phyloP scores from a whole-genome alignment of 2,888 invertebrate genomes.

The Lacanobia oleracea region DNA sequence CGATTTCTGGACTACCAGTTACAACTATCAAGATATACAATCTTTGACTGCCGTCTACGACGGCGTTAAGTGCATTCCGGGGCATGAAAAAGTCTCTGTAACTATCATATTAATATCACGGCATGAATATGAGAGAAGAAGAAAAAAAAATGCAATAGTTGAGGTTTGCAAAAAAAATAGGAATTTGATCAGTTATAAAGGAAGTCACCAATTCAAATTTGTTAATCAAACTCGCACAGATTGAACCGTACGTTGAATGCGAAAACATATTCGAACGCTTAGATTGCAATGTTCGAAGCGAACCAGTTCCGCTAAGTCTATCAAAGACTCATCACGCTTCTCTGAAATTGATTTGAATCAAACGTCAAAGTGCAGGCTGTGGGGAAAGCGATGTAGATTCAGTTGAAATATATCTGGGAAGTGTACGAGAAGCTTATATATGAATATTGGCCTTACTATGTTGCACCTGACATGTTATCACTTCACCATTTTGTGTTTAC shows the following conservation, averaged over 20 bases:
- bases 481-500: too few relatives aligned
- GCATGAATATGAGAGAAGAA: too few relatives aligned
- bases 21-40: too few relatives aligned
- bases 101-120: too few relatives aligned
- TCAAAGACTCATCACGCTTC: constrained; percentile 32
- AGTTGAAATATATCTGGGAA: background rate
- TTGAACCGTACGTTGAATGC: background rate
- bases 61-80: too few relatives aligned
- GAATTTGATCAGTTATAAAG: background rate
- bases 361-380: constrained; percentile 29
- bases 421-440: too few relatives aligned
- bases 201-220: background rate
- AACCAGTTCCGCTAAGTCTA: constrained; percentile 37
- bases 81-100: too few relatives aligned
- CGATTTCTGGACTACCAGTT: too few relatives aligned
- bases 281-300: constrained; percentile 27
- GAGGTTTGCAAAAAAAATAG: too few relatives aligned
- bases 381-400: constrained; percentile 1
- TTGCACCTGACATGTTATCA: background rate
- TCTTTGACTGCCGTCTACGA: too few relatives aligned
- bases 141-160: too few relatives aligned
- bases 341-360: constrained; percentile 26
- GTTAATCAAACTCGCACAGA: constrained; percentile 25
- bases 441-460: background rate
- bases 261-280: constrained; percentile 26